Evolutionary conservation across 2,888 invertebrate genomes (phyloP).

Genomic region (Tridacna gigas): DNA sequence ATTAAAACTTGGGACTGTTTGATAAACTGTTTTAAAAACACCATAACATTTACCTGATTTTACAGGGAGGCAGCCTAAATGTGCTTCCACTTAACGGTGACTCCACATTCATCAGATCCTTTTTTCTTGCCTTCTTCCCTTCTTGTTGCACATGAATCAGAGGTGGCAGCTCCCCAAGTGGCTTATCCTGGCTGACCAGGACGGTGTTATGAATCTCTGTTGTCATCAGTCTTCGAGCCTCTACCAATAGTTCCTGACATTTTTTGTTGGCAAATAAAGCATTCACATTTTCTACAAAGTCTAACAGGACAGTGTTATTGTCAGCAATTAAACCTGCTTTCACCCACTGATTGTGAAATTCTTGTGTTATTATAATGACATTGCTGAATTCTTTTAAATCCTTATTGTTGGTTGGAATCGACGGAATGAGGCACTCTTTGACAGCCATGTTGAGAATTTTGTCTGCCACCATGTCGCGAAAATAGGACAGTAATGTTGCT

Average conservation of each 20-base stretch:
- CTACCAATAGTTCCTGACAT: constrained; percentile 89
- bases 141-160: constrained; percentile 73
- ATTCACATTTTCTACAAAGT: constrained; percentile 91
- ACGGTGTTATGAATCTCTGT: constrained; percentile 92
- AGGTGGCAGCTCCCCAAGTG: constrained; percentile 71
- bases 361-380: constrained; percentile 88
- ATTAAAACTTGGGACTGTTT: too few species aligned
- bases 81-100: constrained; percentile 76
- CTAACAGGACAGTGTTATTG: constrained; percentile 86
- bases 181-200: constrained; percentile 71
- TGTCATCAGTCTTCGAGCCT: constrained; percentile 90
- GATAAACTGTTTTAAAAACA: too few species aligned
- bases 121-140: constrained; percentile 69
- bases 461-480: constrained; percentile 86
- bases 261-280: constrained; percentile 91
- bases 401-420: constrained; percentile 91
- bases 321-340: constrained; percentile 84
- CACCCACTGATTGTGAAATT: constrained; percentile 89
- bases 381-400: constrained; percentile 89
- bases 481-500: constrained; percentile 85
- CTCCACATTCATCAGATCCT: constrained; percentile 68
- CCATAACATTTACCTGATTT: constrained; percentile 85
- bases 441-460: constrained; percentile 89
- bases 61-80: constrained; percentile 86
- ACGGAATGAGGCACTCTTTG: constrained; percentile 90